These are phyloP conservation scores for Grantiella picta DNA, from an alignment of 2,113 vertebrate genomes.

Conservation along the genomic window DNA sequence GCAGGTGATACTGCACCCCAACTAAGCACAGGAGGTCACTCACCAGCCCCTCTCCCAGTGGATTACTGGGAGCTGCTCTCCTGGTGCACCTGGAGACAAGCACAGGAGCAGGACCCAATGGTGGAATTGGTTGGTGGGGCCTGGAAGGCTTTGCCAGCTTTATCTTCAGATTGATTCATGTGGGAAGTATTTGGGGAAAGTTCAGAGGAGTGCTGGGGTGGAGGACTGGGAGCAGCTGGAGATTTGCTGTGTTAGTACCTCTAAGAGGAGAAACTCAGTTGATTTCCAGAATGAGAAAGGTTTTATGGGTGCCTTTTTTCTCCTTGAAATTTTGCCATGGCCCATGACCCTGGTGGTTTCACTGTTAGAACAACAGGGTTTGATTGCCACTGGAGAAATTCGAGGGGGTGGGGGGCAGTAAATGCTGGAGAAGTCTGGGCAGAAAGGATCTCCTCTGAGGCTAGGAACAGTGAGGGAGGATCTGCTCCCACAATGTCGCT, in stretches of 20 bases:
- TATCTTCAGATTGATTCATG: slow-evolving; percentile 27
- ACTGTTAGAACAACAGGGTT: neutral
- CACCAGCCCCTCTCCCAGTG: neutral
- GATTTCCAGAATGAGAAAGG: neutral
- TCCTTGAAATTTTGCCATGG: neutral
- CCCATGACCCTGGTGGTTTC: neutral
- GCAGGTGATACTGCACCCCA: neutral
- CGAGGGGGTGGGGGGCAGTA: rapidly evolving
- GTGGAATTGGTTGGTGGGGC: neutral
- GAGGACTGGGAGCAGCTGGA: neutral
- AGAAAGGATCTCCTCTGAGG: neutral
- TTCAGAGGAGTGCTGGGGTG: slow-evolving; percentile 28
- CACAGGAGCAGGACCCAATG: rapidly evolving
- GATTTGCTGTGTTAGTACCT: neutral
- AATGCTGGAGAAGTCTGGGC: neutral
- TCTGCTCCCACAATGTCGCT: neutral
- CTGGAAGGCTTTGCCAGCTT: slow-evolving; percentile 28
- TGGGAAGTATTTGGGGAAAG: slow-evolving; percentile 39
- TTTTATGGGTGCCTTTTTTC: neutral
- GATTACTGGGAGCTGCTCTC: neutral
- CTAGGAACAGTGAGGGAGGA: neutral
- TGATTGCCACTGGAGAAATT: neutral
- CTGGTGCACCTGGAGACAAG: neutral
- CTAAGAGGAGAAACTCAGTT: neutral
- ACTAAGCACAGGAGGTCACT: rapidly evolving